Conservation (phyloP, 2,888 invertebrate genomes). For the Tenthredo distinguenda region DNA sequence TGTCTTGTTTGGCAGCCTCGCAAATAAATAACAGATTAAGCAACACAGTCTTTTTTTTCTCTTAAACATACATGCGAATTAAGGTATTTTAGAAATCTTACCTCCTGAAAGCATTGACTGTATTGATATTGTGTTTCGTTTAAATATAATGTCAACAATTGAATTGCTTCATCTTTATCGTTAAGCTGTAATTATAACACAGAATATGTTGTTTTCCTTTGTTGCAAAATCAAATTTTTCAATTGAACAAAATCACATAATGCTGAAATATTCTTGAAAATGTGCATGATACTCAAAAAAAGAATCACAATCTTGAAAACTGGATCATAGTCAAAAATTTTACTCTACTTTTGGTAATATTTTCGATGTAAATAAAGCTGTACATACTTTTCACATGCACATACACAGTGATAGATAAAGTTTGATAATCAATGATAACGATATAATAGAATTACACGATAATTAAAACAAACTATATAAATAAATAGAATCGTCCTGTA, state of each 20-base stretch:
- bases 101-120: conserved; percentile 72
- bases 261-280: neutral
- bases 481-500: neutral
- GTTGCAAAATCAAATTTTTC: neutral
- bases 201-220: conserved; percentile 2
- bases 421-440: neutral
- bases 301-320: neutral
- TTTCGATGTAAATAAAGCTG: neutral
- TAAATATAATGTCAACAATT: conserved; percentile 64
- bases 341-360: neutral
- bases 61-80: neutral
- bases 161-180: conserved; percentile 67
- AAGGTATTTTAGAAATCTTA: conserved; percentile 54
- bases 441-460: neutral
- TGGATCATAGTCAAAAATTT: neutral
- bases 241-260: neutral
- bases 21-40: conserved; percentile 21
- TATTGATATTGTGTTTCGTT: conserved; percentile 72
- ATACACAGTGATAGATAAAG: neutral
- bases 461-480: neutral
- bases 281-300: neutral
- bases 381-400: conserved; percentile 23
- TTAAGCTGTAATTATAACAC: conserved; percentile 67
- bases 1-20: conserved; percentile 72
- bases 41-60: neutral